Conservation (phyloP, 2,797 vertebrate species). For the Mergus octosetaceus region DNA sequence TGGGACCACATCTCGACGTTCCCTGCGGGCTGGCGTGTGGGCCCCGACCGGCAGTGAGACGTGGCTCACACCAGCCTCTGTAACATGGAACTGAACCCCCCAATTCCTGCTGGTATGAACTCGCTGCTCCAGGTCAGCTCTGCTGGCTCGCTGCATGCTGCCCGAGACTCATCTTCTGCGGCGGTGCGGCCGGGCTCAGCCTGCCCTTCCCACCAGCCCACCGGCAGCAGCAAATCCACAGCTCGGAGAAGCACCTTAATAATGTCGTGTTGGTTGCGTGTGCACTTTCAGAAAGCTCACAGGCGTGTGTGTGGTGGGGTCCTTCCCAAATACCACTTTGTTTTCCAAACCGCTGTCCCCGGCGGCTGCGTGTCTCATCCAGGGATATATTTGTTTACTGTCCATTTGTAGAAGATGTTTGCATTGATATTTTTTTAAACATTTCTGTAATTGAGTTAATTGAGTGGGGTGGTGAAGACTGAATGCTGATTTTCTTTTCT, state of each 20-base stretch:
- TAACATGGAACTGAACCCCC: not conserved
- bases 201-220: not conserved
- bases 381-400: not conserved
- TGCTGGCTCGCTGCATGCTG: fast-evolving
- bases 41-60: fast-evolving
- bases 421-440: not conserved
- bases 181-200: not conserved
- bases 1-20: not conserved
- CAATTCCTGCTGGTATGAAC: not conserved
- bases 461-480: slow-evolving; percentile 85
- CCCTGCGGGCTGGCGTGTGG: not conserved
- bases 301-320: not conserved
- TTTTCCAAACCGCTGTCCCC: not conserved
- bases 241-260: not conserved
- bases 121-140: not conserved
- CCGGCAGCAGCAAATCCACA: fast-evolving
- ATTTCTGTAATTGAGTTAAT: slow-evolving; percentile 37
- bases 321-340: not conserved
- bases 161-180: fast-evolving
- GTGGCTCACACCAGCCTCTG: not conserved
- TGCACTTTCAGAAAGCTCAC: not conserved
- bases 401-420: not conserved
- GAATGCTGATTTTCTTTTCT: slow-evolving; percentile 81
- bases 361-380: not conserved
- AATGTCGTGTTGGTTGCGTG: fast-evolving